Percentiles rank a stretch among this genome's conserved stretches.
phyloP scores from a whole-genome alignment of 2,888 invertebrate genomes.

The Zootermopsis nevadensis region DNA sequence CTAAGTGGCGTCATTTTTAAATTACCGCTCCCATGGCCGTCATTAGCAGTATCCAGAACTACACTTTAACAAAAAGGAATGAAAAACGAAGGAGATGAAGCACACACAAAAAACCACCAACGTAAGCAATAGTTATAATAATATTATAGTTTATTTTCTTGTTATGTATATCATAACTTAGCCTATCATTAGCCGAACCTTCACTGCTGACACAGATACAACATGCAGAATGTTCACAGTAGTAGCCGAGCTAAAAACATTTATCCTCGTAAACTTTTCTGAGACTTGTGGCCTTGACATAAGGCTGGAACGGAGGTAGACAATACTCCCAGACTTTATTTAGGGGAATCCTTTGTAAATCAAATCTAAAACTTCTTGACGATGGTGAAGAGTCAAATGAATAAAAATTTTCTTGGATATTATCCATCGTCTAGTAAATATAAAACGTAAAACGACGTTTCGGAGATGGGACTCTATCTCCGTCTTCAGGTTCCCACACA shows the following conservation, averaged over 20 bases:
- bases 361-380: too few species aligned
- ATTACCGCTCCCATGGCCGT: constrained; percentile 11
- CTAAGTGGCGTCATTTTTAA: constrained; percentile 39
- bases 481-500: too few species aligned
- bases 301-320: too few species aligned
- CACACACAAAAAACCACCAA: background rate
- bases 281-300: too few species aligned
- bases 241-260: constrained; percentile 39
- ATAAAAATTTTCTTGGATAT: too few species aligned
- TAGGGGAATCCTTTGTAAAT: too few species aligned
- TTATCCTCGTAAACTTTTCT: too few species aligned
- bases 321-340: too few species aligned
- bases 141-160: constrained; percentile 41
- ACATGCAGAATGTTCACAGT: constrained; percentile 17
- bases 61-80: background rate
- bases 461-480: too few species aligned
- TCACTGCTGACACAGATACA: constrained; percentile 39
- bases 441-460: too few species aligned
- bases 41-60: constrained; percentile 21
- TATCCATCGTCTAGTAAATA: too few species aligned
- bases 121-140: constrained; percentile 40
- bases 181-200: constrained; percentile 43
- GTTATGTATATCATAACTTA: constrained; percentile 35
- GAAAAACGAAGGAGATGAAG: background rate
- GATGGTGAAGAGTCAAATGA: too few species aligned